Evolutionary conservation across 2,888 invertebrate species (phyloP).

Genomic region (Kryphioiulus occultus): DNA sequence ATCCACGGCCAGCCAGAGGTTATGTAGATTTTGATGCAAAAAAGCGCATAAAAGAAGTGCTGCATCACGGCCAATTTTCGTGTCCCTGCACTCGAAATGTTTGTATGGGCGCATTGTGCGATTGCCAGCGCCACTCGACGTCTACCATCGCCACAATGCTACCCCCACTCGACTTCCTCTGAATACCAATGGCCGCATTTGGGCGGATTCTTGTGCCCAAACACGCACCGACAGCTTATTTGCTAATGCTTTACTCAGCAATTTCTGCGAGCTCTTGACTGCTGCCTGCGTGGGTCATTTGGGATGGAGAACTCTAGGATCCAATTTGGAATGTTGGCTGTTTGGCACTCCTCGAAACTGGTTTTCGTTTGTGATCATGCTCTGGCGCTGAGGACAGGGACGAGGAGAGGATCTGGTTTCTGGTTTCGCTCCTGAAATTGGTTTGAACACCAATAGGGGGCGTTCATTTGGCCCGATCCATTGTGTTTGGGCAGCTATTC

Average conservation of each 20-base stretch:
- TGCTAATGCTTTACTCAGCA: conserved; percentile 34
- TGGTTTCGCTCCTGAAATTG: not conserved
- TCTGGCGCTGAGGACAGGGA: not conserved
- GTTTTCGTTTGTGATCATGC: not conserved
- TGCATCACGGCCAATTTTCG: conserved; percentile 39
- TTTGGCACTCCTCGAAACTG: not conserved
- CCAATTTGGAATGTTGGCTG: not conserved
- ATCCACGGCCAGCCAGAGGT: not conserved
- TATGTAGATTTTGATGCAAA: conserved; percentile 39
- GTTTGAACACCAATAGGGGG: not conserved
- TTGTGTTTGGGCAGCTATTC: not conserved
- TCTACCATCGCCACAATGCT: not conserved
- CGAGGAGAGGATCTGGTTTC: not conserved
- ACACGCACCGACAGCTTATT: conserved; percentile 11
- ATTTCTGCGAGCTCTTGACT: not conserved
- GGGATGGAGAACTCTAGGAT: not conserved
- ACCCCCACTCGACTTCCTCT: conserved; percentile 32
- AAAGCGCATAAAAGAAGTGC: conserved; percentile 26
- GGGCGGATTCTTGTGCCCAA: conserved; percentile 36
- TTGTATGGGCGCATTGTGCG: conserved; percentile 24
- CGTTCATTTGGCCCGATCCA: not conserved
- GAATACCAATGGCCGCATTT: conserved; percentile 36
- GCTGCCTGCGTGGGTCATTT: not conserved
- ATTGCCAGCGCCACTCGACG: conserved; percentile 39
- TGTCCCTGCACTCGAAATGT: conserved; percentile 39